Percentiles rank a stretch among this genome's conserved stretches.
These are phyloP conservation scores for Istiophorus platypterus DNA, from an alignment of 2,113 vertebrate species.

Conservation along the genomic window DNA sequence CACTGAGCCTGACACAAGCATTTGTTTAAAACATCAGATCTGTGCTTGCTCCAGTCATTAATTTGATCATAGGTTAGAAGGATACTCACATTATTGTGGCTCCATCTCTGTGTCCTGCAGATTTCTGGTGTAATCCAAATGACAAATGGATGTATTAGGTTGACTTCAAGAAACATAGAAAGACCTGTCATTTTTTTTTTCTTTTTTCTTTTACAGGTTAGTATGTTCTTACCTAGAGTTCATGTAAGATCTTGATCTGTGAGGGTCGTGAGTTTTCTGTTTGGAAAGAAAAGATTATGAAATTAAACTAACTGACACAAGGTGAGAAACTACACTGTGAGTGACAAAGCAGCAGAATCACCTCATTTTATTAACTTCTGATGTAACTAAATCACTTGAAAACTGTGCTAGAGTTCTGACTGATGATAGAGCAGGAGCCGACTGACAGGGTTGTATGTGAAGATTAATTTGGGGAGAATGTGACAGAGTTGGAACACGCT, in stretches of 20 bases:
- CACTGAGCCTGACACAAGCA: not conserved
- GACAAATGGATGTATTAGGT: conserved; percentile 30
- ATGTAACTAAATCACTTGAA: not conserved
- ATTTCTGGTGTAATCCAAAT: conserved; percentile 50
- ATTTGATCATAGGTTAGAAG: not conserved
- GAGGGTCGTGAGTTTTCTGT: conserved; percentile 63
- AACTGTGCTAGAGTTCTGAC: not conserved
- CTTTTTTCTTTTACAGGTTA: not conserved
- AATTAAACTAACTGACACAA: not conserved
- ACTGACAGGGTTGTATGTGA: not conserved
- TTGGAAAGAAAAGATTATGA: not conserved
- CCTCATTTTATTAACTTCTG: not conserved
- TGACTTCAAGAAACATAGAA: not conserved
- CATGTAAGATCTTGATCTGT: conserved; percentile 62
- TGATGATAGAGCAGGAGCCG: not conserved
- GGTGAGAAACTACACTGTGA: not conserved
- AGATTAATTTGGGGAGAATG: not conserved
- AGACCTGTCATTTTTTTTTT: not conserved
- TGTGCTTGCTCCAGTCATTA: conserved; percentile 15
- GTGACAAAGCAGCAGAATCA: not conserved
- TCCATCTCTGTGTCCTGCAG: conserved; percentile 63
- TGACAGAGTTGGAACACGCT: not conserved
- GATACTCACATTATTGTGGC: conserved; percentile 69
- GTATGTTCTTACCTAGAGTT: conserved; percentile 59
- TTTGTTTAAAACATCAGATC: not conserved